Evolutionary conservation across 1,140 invertebrate species (phyloP), one percentile per base, ranked within the genome.

Genomic region (Drosophila setifemur): DNA sequence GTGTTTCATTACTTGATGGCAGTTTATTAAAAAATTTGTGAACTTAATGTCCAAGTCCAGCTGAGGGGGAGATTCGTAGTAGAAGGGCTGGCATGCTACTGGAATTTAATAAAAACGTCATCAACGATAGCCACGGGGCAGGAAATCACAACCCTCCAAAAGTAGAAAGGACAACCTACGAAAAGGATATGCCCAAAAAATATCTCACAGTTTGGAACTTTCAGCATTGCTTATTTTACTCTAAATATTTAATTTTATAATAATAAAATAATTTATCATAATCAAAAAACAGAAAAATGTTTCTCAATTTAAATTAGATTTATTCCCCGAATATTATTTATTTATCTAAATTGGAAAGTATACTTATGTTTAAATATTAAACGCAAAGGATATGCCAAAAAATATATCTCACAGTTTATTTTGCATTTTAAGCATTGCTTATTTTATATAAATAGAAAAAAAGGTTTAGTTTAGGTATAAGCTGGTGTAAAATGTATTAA

Each of bases 11-110:
- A 55, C 74, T 74, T 29, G 40, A 61, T 71, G 79, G 42, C 43
- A 85, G 79, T 85, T 85, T 85, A 85, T 85, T 85, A 85, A 79
- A 85, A 85, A 85, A 85, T 85, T 85, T 85, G 74, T 79, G 57
- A 69, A 70, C 57, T 68, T 69, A 72, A 72, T 72, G 69, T 71
- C 28, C 54, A 33, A 70, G 35, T 50, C 23, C 33, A 40, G 37
- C 25, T 28, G 42, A 25, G 19, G 43, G n/a, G 21, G 42, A 3
- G 0, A 9, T 12, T 8, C 21, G 21, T 3, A 23, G 21, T 11
- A 8, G 33, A 7, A n/a, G 19, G 8, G 31, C 25, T 63, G 53
- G 31, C 11, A 49, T 52, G 47, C 37, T 53, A 8, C 47, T 40
- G 47, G 49, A 78, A 75, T 85, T 75, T 79, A 85, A 79, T 79